phyloP scores from a whole-genome alignment of 2,888 invertebrate genomes.

The Parelbella ahira region DNA sequence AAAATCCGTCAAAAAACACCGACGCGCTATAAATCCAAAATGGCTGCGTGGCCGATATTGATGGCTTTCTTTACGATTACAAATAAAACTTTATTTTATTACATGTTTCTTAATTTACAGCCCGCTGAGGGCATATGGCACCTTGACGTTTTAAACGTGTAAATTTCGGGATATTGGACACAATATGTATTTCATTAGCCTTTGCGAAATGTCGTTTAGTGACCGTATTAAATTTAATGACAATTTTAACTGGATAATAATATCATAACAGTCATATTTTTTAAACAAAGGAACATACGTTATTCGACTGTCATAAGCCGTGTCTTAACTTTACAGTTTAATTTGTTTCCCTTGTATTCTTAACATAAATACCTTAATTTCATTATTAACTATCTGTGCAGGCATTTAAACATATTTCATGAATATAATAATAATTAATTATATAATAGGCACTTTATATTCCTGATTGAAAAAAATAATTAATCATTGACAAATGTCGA shows the following conservation, averaged over 20 bases:
- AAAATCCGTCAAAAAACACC: constrained; percentile 43
- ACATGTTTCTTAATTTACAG: constrained; percentile 50
- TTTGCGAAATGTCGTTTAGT: constrained; percentile 30
- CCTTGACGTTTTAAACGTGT: constrained; percentile 38
- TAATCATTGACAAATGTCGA: too few species aligned
- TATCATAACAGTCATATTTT: too few species aligned
- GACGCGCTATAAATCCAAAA: constrained; percentile 53
- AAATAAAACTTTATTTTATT: constrained; percentile 49
- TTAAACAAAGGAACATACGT: too few species aligned
- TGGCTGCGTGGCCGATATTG: constrained; percentile 45
- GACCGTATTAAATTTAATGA: constrained; percentile 1
- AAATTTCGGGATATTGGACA: constrained; percentile 30
- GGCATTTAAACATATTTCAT: too few species aligned
- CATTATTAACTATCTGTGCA: too few species aligned
- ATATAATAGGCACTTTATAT: too few species aligned
- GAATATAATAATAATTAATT: too few species aligned
- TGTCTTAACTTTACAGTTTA: too few species aligned
- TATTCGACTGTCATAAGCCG: too few species aligned
- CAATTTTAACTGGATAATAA: neutral
- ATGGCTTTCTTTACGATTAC: constrained; percentile 66
- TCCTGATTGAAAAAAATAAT: too few species aligned
- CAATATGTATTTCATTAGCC: constrained; percentile 31
- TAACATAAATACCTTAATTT: too few species aligned
- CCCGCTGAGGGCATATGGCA: constrained; percentile 40
- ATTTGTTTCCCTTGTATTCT: too few species aligned